Evolutionary conservation across 2,113 vertebrate species (phyloP).

Genomic region (Apodemus speciosus): DNA sequence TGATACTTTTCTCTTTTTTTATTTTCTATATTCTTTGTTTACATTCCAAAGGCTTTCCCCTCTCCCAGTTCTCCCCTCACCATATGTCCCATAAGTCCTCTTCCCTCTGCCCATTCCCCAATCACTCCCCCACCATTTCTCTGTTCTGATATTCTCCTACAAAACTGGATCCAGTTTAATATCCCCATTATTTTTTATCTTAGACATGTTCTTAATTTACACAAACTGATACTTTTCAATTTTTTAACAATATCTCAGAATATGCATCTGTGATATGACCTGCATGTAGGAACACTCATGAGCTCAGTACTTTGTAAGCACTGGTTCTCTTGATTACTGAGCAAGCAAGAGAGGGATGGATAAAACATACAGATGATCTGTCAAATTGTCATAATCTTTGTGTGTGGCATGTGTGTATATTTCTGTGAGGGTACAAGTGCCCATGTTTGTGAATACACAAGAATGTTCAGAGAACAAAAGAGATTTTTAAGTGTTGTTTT

Average conservation of each 20-base stretch:
- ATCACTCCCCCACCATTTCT: too few relatives aligned
- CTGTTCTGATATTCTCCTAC: too few relatives aligned
- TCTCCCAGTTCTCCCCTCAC: too few relatives aligned
- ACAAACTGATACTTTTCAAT: background rate
- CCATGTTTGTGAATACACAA: background rate
- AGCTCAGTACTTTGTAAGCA: background rate
- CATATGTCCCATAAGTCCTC: too few relatives aligned
- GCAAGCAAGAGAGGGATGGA: background rate
- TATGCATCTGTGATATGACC: background rate
- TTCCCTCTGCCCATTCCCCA: too few relatives aligned
- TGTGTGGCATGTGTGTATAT: background rate
- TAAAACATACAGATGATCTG: background rate
- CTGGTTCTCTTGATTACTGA: background rate
- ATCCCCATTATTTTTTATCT: too few relatives aligned
- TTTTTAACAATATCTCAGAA: background rate
- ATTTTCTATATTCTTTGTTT: too few relatives aligned
- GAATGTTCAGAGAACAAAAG: background rate
- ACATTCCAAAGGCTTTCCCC: too few relatives aligned
- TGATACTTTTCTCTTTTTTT: background rate
- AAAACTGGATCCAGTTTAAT: too few relatives aligned
- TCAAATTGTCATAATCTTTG: background rate
- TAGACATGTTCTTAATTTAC: too few relatives aligned
- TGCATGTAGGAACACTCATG: background rate
- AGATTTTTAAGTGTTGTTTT: background rate
- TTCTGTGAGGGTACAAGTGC: background rate